Percentiles rank a stretch among this genome's conserved stretches.
phyloP scores from a whole-genome alignment of 2,888 invertebrate species.

The Dryobotodes eremita region DNA sequence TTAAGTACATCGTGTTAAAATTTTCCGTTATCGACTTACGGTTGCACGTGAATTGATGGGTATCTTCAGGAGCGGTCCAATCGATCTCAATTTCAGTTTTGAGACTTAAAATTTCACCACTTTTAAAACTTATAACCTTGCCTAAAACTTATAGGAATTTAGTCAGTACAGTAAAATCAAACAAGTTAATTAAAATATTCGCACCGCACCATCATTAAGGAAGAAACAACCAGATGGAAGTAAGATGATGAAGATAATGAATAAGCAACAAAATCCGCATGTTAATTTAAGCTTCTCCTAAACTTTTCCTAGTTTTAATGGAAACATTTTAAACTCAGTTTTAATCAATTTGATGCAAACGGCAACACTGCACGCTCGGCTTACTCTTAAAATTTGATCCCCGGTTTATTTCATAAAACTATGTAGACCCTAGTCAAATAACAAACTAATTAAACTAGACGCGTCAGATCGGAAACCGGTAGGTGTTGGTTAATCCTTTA shows the following conservation, averaged over 20 bases:
- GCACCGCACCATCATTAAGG: neutral
- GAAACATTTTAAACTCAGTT: conserved; percentile 14
- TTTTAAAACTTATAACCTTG: neutral
- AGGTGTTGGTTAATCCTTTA: conserved; percentile 22
- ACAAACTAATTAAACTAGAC: conserved; percentile 49
- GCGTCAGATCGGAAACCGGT: conserved; percentile 22
- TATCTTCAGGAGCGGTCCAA: too few species aligned
- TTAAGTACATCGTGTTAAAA: neutral
- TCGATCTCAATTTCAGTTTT: neutral
- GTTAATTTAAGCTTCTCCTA: neutral
- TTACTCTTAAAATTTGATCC: conserved; percentile 27
- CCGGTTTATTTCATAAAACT: conserved; percentile 53
- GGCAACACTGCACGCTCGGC: conserved; percentile 8
- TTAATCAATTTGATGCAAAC: conserved; percentile 19
- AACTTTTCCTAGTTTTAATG: conserved; percentile 26
- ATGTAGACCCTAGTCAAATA: conserved; percentile 25
- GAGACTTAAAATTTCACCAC: neutral
- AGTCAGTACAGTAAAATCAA: neutral
- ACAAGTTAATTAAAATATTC: neutral
- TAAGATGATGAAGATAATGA: neutral
- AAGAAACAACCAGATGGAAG: neutral
- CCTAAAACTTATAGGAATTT: neutral
- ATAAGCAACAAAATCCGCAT: conserved; percentile 21
- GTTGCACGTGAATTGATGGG: too few species aligned
- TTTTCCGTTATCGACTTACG: too few species aligned